These are phyloP conservation scores for Mesitornis unicolor DNA, from an alignment of 2,113 vertebrate genomes.

Conservation along the genomic window DNA sequence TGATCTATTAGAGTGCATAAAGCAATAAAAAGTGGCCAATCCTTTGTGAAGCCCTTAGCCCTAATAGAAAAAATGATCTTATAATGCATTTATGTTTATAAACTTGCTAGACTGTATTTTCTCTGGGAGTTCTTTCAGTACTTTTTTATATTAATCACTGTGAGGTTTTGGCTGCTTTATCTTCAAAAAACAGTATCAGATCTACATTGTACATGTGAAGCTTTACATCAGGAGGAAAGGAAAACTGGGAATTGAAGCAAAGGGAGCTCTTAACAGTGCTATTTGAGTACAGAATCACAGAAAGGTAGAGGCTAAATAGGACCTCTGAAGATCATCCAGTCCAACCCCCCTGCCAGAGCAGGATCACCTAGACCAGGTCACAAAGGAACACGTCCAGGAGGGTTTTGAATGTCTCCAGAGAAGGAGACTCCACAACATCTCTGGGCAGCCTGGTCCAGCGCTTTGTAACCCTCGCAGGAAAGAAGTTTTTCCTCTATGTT, in stretches of 20 bases:
- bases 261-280: not conserved
- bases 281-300: too few species aligned
- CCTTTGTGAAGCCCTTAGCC: not conserved
- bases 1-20: not conserved
- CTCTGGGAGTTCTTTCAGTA: not conserved
- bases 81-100: not conserved
- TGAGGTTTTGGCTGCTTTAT: not conserved
- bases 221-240: not conserved
- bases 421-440: too few species aligned
- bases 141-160: not conserved
- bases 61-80: not conserved
- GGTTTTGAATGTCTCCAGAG: too few species aligned
- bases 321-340: too few species aligned
- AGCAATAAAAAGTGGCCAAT: not conserved
- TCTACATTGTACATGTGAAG: rapidly evolving
- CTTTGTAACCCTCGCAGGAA: too few species aligned
- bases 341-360: too few species aligned
- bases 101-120: not conserved
- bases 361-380: too few species aligned
- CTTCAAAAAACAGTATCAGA: not conserved
- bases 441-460: too few species aligned
- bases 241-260: not conserved
- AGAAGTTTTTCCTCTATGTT: too few species aligned
- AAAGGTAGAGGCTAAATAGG: too few species aligned
- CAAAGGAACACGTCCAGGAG: too few species aligned